Percentiles rank a stretch among this genome's conserved stretches.
Evolutionary conservation across 2,888 invertebrate genomes (phyloP).

Genomic region (Euzetes globulus): DNA sequence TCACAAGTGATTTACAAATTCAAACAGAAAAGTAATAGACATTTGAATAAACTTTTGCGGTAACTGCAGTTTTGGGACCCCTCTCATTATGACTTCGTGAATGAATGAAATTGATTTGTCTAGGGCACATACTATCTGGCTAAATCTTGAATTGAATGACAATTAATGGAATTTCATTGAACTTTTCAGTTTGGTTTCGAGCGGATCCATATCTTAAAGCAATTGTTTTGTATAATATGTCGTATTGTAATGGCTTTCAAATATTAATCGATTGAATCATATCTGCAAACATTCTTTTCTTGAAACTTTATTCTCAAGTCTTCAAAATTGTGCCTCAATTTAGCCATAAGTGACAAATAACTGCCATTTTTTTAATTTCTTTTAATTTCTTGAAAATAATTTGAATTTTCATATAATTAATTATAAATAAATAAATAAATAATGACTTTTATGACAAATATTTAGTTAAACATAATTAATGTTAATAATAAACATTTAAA

Average conservation of each 20-base stretch:
- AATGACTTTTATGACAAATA: neutral
- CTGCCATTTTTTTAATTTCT: constrained; percentile 11
- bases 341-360: neutral
- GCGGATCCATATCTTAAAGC: constrained; percentile 11
- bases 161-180: neutral
- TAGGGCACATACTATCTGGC: too few species aligned
- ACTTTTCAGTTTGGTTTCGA: constrained; percentile 4
- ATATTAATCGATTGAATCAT: neutral
- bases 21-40: too few species aligned
- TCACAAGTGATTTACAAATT: too few species aligned
- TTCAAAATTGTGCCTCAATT: constrained; percentile 7
- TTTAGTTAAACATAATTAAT: neutral
- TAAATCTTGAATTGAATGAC: neutral
- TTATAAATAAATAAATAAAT: neutral
- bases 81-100: too few species aligned
- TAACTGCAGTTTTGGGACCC: too few species aligned
- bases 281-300: neutral
- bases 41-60: too few species aligned
- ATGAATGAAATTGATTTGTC: too few species aligned
- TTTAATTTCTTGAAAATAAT: neutral
- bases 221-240: neutral
- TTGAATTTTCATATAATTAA: neutral
- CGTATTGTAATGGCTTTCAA: neutral
- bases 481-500: too few species aligned
- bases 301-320: neutral